Conservation (phyloP, 2,797 vertebrate genomes). For the Sebastes alutus region DNA sequence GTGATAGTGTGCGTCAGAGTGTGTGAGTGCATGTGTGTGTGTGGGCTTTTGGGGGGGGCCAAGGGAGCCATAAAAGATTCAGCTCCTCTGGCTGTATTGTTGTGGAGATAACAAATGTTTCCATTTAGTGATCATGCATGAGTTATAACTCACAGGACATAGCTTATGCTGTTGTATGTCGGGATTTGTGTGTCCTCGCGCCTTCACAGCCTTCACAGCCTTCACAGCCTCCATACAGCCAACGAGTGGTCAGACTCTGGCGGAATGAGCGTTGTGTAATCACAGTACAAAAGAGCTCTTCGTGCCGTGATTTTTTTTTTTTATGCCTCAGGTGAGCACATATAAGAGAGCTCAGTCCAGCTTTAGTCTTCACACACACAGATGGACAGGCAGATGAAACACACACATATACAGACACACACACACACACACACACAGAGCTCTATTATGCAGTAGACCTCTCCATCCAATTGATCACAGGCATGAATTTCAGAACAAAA, state of each 20-base stretch:
- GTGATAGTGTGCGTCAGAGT: slow-evolving; percentile 9
- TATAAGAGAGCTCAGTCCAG: slow-evolving; percentile 26
- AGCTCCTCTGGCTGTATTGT: slow-evolving; percentile 70
- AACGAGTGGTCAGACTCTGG: slow-evolving; percentile 29
- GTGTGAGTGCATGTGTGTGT: slow-evolving; percentile 5
- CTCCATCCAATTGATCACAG: slow-evolving; percentile 64
- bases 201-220: slow-evolving; percentile 3
- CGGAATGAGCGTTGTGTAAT: slow-evolving; percentile 17
- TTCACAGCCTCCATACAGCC: slow-evolving; percentile 9
- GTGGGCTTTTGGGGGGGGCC: background rate
- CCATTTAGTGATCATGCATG: slow-evolving; percentile 78
- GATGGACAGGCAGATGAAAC: slow-evolving; percentile 35
- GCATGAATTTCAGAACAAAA: slow-evolving; percentile 73
- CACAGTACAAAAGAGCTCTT: slow-evolving; percentile 24
- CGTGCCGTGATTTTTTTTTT: slow-evolving; percentile 6
- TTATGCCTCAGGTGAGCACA: slow-evolving; percentile 44
- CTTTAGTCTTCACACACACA: slow-evolving; percentile 30
- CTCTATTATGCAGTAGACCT: slow-evolving; percentile 61
- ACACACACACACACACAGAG: slow-evolving; percentile 11
- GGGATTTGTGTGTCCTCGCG: slow-evolving; percentile 38
- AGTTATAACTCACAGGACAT: slow-evolving; percentile 73
- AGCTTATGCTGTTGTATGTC: slow-evolving; percentile 17
- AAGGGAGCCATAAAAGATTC: slow-evolving; percentile 71
- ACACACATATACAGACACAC: slow-evolving; percentile 1
- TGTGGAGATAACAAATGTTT: slow-evolving; percentile 74